A percentile compares a stretch with the other conserved stretches of the same genome.
Evolutionary conservation across 2,888 invertebrate genomes (phyloP).

Genomic region (Drosophila affinis): DNA sequence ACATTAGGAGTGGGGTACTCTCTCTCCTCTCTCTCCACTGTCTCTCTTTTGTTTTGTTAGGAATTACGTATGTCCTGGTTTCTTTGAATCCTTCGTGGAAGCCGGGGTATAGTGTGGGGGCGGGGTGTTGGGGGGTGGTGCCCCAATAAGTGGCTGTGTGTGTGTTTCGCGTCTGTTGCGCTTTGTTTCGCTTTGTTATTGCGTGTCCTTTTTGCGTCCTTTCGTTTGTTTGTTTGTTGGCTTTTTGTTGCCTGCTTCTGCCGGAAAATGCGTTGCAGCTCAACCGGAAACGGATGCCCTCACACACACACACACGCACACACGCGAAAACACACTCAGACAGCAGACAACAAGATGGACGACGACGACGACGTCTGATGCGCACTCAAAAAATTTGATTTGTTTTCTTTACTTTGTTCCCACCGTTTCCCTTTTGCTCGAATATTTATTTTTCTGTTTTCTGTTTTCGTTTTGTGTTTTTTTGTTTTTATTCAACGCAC

Average conservation of each 20-base stretch:
- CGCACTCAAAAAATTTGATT: not conserved
- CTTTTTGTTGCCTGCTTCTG: constrained; percentile 42
- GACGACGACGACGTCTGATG: not conserved
- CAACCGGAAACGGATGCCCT: constrained; percentile 46
- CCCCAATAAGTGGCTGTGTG: constrained; percentile 14
- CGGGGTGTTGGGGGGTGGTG: not conserved
- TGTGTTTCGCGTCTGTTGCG: constrained; percentile 48
- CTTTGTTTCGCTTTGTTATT: constrained; percentile 28
- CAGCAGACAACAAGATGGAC: not conserved
- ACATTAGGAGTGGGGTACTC: not conserved
- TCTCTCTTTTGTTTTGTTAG: constrained; percentile 56
- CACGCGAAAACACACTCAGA: constrained; percentile 32
- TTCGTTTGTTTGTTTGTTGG: constrained; percentile 8
- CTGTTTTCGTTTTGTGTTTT: not conserved
- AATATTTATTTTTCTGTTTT: not conserved
- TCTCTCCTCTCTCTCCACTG: constrained; percentile 14
- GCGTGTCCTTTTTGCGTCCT: constrained; percentile 10
- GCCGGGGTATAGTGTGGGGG: not conserved
- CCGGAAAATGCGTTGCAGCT: constrained; percentile 49
- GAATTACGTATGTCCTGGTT: constrained; percentile 46
- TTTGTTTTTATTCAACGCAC: not conserved
- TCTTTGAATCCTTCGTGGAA: not conserved
- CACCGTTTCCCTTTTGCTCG: not conserved
- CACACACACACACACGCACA: constrained; percentile 43
- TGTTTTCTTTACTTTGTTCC: not conserved